These are phyloP conservation scores for Premnoplex brunnescens DNA, from an alignment of 2,797 vertebrate genomes.

Conservation along the genomic window DNA sequence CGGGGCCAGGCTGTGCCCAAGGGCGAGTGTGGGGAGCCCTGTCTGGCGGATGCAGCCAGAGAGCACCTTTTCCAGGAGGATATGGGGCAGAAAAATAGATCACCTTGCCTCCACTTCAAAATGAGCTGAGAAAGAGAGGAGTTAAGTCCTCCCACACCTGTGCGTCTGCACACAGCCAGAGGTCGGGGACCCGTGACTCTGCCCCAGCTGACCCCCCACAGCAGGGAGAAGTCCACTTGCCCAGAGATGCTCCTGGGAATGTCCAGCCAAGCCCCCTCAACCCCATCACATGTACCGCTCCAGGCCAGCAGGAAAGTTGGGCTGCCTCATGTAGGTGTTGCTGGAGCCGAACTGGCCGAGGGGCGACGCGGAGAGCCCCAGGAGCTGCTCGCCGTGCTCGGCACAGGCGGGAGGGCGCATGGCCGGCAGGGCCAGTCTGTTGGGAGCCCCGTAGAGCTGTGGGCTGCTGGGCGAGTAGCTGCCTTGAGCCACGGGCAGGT, in stretches of 20 bases:
- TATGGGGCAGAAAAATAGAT: not conserved
- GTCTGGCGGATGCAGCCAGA: not conserved
- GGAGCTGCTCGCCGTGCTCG: slow-evolving; percentile 87
- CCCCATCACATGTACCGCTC: slow-evolving; percentile 89
- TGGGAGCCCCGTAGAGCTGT: slow-evolving; percentile 84
- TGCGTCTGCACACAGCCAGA: accelerated
- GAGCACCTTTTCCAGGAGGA: not conserved
- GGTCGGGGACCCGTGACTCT: accelerated
- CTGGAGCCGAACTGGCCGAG: slow-evolving; percentile 74
- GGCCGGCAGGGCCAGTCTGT: slow-evolving; percentile 81
- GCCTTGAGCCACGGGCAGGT: slow-evolving; percentile 79
- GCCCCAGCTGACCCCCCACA: not conserved
- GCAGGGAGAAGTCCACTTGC: not conserved
- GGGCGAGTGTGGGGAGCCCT: accelerated
- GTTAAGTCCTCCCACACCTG: accelerated
- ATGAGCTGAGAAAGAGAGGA: not conserved
- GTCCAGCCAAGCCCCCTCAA: not conserved
- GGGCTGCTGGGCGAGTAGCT: slow-evolving; percentile 83
- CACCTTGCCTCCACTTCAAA: not conserved
- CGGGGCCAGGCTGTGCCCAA: accelerated
- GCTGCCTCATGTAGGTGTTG: slow-evolving; percentile 87
- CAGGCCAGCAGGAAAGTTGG: slow-evolving; percentile 85
- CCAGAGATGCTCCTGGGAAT: not conserved
- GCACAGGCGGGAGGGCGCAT: slow-evolving; percentile 81
- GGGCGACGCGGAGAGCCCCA: slow-evolving; percentile 74